Percentiles rank a stretch among this genome's conserved stretches.
These are phyloP conservation scores for Sylvietta virens DNA, from an alignment of 2,113 vertebrate genomes.

Conservation along the genomic window DNA sequence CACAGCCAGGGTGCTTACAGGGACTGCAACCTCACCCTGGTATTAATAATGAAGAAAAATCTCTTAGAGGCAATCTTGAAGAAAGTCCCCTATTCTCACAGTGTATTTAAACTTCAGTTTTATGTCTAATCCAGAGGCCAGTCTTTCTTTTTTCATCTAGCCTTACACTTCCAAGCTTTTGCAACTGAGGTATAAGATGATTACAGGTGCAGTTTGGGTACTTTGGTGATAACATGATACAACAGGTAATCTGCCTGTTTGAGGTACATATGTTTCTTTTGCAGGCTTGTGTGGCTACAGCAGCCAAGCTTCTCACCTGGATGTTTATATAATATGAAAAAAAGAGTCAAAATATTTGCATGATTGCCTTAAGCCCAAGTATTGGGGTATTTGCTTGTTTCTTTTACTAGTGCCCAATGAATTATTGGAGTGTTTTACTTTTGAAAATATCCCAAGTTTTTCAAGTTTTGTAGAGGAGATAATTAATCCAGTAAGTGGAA, in stretches of 20 bases:
- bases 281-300: background rate
- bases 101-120: background rate
- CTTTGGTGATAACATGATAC: background rate
- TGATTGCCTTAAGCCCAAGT: background rate
- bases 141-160: background rate
- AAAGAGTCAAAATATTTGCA: background rate
- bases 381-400: background rate
- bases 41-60: background rate
- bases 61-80: background rate
- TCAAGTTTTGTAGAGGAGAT: background rate
- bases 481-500: background rate
- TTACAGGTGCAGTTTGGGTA: background rate
- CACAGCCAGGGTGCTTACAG: accelerated
- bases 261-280: background rate
- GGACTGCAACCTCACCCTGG: accelerated
- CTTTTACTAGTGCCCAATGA: background rate
- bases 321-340: background rate
- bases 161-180: background rate
- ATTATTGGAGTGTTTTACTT: background rate
- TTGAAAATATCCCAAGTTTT: background rate
- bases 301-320: background rate
- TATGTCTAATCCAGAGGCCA: background rate
- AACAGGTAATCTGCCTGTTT: background rate
- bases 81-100: accelerated
- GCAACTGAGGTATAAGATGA: background rate